Evolutionary conservation across 2,113 vertebrate genomes (phyloP).

Genomic region (Pterophyllum scalare): DNA sequence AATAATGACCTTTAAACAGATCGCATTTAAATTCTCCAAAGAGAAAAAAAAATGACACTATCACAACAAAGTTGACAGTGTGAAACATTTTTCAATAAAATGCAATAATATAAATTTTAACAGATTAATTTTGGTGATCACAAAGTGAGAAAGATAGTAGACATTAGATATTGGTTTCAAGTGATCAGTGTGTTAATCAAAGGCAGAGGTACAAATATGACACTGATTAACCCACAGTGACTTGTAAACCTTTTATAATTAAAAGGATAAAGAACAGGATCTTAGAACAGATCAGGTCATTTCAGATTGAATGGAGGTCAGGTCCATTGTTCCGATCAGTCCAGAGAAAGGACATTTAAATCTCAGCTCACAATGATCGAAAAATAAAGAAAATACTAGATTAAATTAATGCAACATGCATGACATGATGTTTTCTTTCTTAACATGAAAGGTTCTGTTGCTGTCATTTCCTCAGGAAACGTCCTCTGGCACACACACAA

Average conservation of each 20-base stretch:
- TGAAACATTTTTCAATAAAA: not conserved
- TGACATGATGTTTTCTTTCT: slow-evolving; percentile 33
- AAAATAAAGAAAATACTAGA: not conserved
- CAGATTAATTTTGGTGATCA: not conserved
- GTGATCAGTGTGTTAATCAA: not conserved
- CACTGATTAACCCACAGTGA: not conserved
- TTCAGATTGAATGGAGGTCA: not conserved
- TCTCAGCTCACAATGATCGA: slow-evolving; percentile 1
- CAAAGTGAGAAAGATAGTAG: not conserved
- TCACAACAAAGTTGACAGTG: not conserved
- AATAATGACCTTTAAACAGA: not conserved
- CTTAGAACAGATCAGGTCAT: not conserved
- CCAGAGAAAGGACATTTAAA: not conserved
- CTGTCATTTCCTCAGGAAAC: slow-evolving; percentile 33
- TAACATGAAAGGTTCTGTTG: slow-evolving; percentile 12
- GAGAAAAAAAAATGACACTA: not conserved
- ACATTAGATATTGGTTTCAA: no score
- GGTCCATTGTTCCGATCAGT: not conserved
- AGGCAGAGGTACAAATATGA: not conserved
- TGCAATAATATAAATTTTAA: not conserved
- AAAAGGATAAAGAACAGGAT: not conserved
- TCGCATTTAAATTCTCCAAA: not conserved
- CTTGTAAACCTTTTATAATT: not conserved
- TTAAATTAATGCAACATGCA: slow-evolving; percentile 47
- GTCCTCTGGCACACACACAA: not conserved